phyloP scores from a whole-genome alignment of 2,888 invertebrate genomes.

The Chloroclysta siterata region DNA sequence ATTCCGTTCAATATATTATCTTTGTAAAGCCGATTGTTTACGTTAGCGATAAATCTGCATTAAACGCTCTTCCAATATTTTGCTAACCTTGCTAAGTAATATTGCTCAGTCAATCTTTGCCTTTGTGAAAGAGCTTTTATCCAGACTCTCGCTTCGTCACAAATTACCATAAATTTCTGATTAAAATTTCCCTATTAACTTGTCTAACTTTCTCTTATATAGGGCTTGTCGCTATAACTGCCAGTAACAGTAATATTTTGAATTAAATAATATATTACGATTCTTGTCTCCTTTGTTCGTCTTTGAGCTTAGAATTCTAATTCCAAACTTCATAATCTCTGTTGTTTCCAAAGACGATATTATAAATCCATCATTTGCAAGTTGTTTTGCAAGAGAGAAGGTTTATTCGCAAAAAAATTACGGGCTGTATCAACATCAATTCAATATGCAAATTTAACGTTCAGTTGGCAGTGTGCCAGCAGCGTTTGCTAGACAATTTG shows the following conservation, averaged over 20 bases:
- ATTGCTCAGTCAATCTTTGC: slow-evolving; percentile 55
- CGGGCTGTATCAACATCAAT: slow-evolving; percentile 33
- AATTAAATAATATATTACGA: slow-evolving; percentile 36
- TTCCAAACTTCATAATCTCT: slow-evolving; percentile 22
- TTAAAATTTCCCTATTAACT: slow-evolving; percentile 59
- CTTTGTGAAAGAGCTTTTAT: slow-evolving; percentile 53
- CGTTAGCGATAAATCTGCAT: slow-evolving; percentile 21
- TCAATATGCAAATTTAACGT: slow-evolving; percentile 34
- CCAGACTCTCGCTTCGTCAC: slow-evolving; percentile 40
- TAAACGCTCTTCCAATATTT: slow-evolving; percentile 36
- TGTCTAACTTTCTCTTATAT: slow-evolving; percentile 40
- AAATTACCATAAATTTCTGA: slow-evolving; percentile 65
- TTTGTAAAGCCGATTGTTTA: slow-evolving; percentile 27
- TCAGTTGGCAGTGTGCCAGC: slow-evolving; percentile 32
- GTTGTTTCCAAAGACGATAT: slow-evolving; percentile 12
- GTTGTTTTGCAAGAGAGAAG: slow-evolving; percentile 17
- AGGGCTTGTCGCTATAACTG: slow-evolving; percentile 38
- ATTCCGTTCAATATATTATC: neutral
- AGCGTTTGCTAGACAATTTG: slow-evolving; percentile 31
- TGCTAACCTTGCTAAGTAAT: slow-evolving; percentile 45
- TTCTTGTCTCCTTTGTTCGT: slow-evolving; percentile 22
- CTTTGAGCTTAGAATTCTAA: slow-evolving; percentile 28
- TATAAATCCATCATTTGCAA: slow-evolving; percentile 21
- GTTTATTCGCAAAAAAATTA: slow-evolving; percentile 27
- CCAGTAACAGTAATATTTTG: slow-evolving; percentile 39